Evolutionary conservation across 2,113 vertebrate species (phyloP).

Genomic region (Ctenomys sociabilis): DNA sequence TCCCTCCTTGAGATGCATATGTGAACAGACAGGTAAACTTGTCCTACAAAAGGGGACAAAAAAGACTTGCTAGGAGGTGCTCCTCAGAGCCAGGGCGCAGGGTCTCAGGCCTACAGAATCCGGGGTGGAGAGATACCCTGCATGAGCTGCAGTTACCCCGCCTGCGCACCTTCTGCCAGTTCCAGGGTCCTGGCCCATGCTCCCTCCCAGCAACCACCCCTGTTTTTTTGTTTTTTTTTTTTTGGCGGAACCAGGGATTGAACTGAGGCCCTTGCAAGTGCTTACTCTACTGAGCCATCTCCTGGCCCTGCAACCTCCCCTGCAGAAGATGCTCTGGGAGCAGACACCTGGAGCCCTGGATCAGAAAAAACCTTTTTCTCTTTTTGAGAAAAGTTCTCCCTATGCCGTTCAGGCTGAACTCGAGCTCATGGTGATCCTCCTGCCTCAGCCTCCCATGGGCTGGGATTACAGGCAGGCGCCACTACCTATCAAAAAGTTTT

Average conservation of each 20-base stretch:
- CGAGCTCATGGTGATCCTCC: not conserved
- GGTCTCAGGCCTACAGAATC: not conserved
- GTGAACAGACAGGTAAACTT: slow-evolving; percentile 92
- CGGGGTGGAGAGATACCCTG: not conserved
- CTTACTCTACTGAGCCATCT: too few species aligned
- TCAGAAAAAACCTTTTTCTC: not conserved
- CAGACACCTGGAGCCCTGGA: not conserved
- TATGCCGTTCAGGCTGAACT: not conserved
- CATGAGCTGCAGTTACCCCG: too few species aligned
- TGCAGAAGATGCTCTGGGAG: not conserved
- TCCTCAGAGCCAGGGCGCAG: not conserved
- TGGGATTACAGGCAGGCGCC: too few species aligned
- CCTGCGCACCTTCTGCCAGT: not conserved
- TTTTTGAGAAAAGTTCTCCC: not conserved
- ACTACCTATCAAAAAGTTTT: not conserved
- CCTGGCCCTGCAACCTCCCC: not conserved
- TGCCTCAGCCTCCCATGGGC: not conserved
- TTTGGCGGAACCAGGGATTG: too few species aligned
- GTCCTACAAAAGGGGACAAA: slow-evolving; percentile 81
- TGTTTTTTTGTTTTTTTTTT: too few species aligned
- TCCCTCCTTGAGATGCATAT: slow-evolving; percentile 96
- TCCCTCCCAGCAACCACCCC: not conserved
- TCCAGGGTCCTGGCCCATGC: not conserved
- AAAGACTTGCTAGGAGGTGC: not conserved
- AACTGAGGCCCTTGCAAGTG: too few species aligned